Conservation (phyloP, 2,113 vertebrate species). For the Istiophorus platypterus region DNA sequence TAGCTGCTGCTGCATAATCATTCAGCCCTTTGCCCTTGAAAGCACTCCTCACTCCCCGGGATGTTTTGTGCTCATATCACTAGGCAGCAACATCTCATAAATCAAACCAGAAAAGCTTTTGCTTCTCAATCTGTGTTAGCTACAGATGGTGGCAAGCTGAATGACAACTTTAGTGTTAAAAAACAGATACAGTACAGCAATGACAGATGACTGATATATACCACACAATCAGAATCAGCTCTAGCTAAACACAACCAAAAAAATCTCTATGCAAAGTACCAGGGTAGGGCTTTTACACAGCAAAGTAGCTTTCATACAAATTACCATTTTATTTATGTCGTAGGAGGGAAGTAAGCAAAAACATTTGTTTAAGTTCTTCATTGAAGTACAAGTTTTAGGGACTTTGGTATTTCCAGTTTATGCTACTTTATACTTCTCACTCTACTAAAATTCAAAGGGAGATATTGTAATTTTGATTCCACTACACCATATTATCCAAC, state of each 20-base stretch:
- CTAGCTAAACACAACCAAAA: not conserved
- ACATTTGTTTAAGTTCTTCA: no score
- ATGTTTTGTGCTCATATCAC: slow-evolving; percentile 15
- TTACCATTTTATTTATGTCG: no score
- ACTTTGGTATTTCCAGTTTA: no score
- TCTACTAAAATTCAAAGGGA: no score
- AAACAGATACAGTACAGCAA: not conserved
- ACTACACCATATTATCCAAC: no score
- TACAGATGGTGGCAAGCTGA: not conserved
- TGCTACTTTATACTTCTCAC: no score
- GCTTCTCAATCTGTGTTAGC: not conserved
- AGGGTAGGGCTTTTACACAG: not conserved
- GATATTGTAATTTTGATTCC: no score
- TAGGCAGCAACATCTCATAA: slow-evolving; percentile 15
- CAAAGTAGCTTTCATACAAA: no score
- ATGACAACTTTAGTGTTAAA: not conserved
- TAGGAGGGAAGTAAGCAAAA: no score
- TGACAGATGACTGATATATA: slow-evolving; percentile 1
- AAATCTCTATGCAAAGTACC: not conserved
- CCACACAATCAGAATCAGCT: not conserved
- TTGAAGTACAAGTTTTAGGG: no score
- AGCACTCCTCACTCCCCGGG: not conserved
- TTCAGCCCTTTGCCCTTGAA: not conserved
- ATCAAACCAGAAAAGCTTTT: slow-evolving; percentile 40
- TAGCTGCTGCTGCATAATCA: slow-evolving; percentile 7